These are phyloP conservation scores for Leptura quadrifasciata DNA, from an alignment of 2,888 invertebrate species.

Conservation along the genomic window DNA sequence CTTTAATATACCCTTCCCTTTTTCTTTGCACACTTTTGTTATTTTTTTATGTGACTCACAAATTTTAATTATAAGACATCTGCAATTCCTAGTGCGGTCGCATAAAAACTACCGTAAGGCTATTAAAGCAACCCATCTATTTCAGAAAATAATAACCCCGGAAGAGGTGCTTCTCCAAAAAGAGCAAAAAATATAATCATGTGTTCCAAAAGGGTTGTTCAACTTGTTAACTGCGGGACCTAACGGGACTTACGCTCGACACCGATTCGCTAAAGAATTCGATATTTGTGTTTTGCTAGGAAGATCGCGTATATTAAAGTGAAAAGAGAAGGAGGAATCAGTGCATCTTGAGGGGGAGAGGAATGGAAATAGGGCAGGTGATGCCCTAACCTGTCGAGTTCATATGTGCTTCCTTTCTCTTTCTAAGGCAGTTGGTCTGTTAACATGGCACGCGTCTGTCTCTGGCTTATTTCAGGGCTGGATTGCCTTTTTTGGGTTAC, in stretches of 20 bases:
- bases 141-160: constrained; percentile 67
- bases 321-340: constrained; percentile 47
- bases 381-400: constrained; percentile 53
- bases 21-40: constrained; percentile 46
- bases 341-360: constrained; percentile 42
- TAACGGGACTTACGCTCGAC: constrained; percentile 65
- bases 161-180: constrained; percentile 55
- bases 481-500: constrained; percentile 42
- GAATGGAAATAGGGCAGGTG: constrained; percentile 63
- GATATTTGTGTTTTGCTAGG: constrained; percentile 61
- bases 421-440: constrained; percentile 67
- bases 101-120: constrained; percentile 54
- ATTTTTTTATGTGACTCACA: constrained; percentile 51
- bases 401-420: constrained; percentile 65
- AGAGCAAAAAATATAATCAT: constrained; percentile 54
- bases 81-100: constrained; percentile 53
- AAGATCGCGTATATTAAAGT: constrained; percentile 4
- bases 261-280: constrained; percentile 67
- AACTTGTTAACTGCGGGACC: constrained; percentile 65
- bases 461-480: constrained; percentile 51
- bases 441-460: constrained; percentile 67
- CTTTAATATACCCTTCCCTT: constrained; percentile 54
- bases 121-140: constrained; percentile 51
- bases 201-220: constrained; percentile 68
- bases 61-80: constrained; percentile 56